Base-by-base conservation (phyloP, 2,888 invertebrate species). In the Dichetophora obliterata region DNA sequence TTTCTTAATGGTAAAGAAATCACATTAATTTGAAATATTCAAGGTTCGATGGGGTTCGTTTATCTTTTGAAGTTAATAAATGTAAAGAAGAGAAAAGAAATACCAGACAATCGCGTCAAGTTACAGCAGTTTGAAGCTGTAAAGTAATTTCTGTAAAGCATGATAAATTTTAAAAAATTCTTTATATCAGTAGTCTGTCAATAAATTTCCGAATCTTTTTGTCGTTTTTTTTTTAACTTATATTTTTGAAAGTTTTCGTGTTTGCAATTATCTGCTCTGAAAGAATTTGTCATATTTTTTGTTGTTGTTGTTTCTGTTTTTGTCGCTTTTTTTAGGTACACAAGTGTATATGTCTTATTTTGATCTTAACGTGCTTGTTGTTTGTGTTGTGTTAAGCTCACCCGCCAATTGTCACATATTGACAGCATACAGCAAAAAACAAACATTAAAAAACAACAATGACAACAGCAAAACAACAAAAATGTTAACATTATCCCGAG, bases 401-500 rank as follows among this genome's bases (percentile, higher is more conserved):
- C 68, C 48, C 68, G 48, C 68, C 43, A 68, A 68, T 48, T 68
- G 68, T 68, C 48, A 68, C 68, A 68, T 68, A 68, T 68, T 68
- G 68, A 50, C 48, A 43, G 27, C 24, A 19, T 22, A 22, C 14
- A 61, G 14, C 31, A 31, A 61, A 43, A 68, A 57, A 19, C 59
- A 8, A 69, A 31, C 48, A 8, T 19, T 6, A 31, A 52, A 69
- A 74, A 66, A 71, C 59, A 76, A 68, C 66, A 65, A 63, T 70
- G 65, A 70, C 70, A 76, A 78, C 76, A 76, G 54, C 48, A 70
- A 57, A 54, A 78, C 14, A 59, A 48, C 52, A 74, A 6, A 70
- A 70, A 74, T 74, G 59, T 78, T 76, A 73, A 74, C 70, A 78
- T 50, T 70, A 66, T 74, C 70, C 16, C 48, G 24, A 74, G 57